Evolutionary conservation across 2,888 invertebrate genomes (phyloP), one percentile per base, ranked within the genome.

Genomic region (Pristionchus fissidentatus): DNA sequence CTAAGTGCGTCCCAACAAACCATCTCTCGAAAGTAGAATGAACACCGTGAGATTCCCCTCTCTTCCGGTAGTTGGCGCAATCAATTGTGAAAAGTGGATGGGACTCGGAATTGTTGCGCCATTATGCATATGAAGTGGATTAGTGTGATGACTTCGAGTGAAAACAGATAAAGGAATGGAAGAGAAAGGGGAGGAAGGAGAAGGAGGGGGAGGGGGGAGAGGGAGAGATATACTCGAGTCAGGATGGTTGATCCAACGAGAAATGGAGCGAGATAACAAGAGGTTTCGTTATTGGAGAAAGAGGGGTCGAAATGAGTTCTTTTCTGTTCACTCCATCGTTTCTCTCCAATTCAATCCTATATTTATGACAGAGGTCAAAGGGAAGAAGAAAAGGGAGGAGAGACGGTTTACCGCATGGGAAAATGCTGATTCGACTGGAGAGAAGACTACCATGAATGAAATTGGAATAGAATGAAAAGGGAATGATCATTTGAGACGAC

Each of bases 331-430:
- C 41, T 41, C 70, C 66, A 4, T 19, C 49, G 10, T 19, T 49
- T 49, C 49, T 49, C 49, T 57, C 13, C 32, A 15, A 62, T 62
- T 62, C 60, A 29, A 62, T 35, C 60, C 60, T 32, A 62, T 62
- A 62, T 62, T 62, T 62, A 62, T 62, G 29, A 35, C 26, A n/a
- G 60, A 62, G 60, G 60, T 62, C 60, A 62, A 62, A 29, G 32
- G 32, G n/a, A 62, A 32, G 60, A 32, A 32, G 26, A 32, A 62
- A 35, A 62, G n/a, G 60, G 26, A 32, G 26, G 26, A 62, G 60
- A 62, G n/a, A 62, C 10, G 60, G 60, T 32, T 32, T 62, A 62
- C 60, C 60, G 60, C 60, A 62, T 62, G 60, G 60, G 60, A 62
- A 62, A 62, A 62, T 62, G n/a, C n/a, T n/a, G 60, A 62, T 29